phyloP scores from a whole-genome alignment of 2,113 vertebrate genomes.

The Lagopus muta region DNA sequence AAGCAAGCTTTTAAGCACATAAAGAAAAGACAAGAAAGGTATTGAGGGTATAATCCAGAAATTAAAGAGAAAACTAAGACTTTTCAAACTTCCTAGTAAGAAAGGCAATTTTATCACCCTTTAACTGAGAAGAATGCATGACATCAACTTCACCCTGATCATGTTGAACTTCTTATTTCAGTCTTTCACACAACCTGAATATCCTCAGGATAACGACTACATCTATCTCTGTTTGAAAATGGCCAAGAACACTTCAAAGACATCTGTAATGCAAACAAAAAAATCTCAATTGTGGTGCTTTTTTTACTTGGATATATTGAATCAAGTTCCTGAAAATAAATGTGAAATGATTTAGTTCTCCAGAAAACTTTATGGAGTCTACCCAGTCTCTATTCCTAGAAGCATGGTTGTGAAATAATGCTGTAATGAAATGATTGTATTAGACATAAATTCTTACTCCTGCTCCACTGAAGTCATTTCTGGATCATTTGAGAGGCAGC shows the following conservation, averaged over 20 bases:
- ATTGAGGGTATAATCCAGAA: background rate
- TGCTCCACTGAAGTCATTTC: conserved; percentile 81
- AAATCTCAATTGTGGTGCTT: background rate
- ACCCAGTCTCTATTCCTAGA: conserved; percentile 58
- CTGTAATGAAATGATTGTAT: conserved; percentile 23
- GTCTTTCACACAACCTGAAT: background rate
- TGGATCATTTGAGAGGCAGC: conserved; percentile 85
- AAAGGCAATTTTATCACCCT: background rate
- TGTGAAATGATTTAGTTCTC: background rate
- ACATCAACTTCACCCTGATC: background rate
- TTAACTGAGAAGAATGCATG: background rate
- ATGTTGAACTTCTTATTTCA: background rate
- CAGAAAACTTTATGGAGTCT: conserved; percentile 58
- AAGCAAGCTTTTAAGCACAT: background rate
- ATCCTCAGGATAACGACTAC: background rate
- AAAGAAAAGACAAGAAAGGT: background rate
- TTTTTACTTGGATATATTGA: background rate
- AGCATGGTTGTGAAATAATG: conserved; percentile 19
- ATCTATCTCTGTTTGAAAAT: background rate
- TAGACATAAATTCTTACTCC: conserved; percentile 78
- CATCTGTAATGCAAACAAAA: background rate
- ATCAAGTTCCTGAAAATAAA: background rate
- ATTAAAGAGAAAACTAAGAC: background rate
- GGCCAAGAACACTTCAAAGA: background rate
- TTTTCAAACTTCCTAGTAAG: background rate